Percentiles rank a stretch among this genome's conserved stretches.
These are phyloP conservation scores for Notodonta dromedarius DNA, from an alignment of 2,888 invertebrate genomes.

Conservation along the genomic window DNA sequence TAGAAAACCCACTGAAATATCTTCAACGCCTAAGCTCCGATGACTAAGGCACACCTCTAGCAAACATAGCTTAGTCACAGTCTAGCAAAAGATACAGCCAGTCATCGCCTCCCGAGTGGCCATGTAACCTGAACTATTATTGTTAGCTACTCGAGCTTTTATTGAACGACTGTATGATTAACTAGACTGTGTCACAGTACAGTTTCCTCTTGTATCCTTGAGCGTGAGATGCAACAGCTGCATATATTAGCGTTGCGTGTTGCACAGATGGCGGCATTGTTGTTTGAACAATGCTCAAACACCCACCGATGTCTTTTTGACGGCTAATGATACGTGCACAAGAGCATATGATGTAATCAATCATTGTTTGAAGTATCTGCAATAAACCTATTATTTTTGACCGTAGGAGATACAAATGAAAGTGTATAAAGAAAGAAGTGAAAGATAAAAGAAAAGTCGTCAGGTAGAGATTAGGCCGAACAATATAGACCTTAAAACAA, in stretches of 20 bases:
- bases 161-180: too few species aligned
- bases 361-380: background rate
- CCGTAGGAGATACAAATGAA: background rate
- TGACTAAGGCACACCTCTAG: background rate
- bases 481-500: too few species aligned
- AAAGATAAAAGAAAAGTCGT: too few species aligned
- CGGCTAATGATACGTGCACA: conserved; percentile 54
- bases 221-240: conserved; percentile 64
- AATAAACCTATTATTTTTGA: background rate
- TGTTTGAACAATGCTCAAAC: conserved; percentile 68
- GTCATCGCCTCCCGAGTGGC: too few species aligned
- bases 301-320: conserved; percentile 64
- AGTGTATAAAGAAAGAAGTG: too few species aligned
- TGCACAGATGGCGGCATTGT: conserved; percentile 74
- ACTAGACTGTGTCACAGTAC: background rate
- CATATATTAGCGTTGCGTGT: conserved; percentile 66
- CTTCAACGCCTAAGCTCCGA: background rate
- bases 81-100: conserved; percentile 8
- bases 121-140: too few species aligned
- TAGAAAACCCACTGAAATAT: background rate
- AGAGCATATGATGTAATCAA: conserved; percentile 39
- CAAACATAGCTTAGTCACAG: background rate
- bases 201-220: conserved; percentile 53
- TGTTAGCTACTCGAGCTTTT: too few species aligned
- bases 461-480: too few species aligned